Percentiles rank a stretch among this genome's conserved stretches.
Conservation (phyloP, 2,888 invertebrate genomes). For the Trachelus iudaicus region DNA sequence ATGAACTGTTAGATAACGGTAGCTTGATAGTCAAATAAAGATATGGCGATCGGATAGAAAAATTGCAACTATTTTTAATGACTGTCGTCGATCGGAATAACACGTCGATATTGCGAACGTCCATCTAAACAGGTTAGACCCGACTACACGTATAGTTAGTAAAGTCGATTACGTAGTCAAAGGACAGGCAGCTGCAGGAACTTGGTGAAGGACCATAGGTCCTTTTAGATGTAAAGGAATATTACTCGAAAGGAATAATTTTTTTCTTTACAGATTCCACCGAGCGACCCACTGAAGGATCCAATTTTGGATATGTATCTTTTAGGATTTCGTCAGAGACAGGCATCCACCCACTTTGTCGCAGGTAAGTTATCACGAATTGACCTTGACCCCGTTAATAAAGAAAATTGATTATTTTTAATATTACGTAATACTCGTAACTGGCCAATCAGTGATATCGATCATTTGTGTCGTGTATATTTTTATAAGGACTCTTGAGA, state of each 20-base stretch:
- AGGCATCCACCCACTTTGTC: conserved; percentile 9
- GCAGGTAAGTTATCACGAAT: conserved; percentile 10
- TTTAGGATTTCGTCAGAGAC: not conserved
- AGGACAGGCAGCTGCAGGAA: not conserved
- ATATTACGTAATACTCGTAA: not conserved
- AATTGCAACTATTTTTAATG: not conserved
- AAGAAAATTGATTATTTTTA: not conserved
- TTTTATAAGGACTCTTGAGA: no score
- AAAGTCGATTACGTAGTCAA: not conserved
- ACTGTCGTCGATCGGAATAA: not conserved
- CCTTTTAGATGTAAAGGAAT: not conserved
- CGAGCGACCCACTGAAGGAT: not conserved
- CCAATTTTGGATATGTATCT: not conserved
- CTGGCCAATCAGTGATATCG: not conserved
- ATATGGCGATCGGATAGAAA: not conserved
- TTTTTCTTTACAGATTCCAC: not conserved
- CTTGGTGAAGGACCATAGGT: not conserved
- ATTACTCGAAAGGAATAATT: not conserved
- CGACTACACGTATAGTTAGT: not conserved
- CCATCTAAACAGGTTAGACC: not conserved
- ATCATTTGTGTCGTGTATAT: no score
- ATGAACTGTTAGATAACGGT: not conserved
- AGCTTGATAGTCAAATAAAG: not conserved
- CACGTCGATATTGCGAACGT: not conserved
- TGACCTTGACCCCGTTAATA: conserved; percentile 6